Base-by-base conservation (phyloP, 2,888 invertebrate species). In the Drosophila aldrichi region DNA sequence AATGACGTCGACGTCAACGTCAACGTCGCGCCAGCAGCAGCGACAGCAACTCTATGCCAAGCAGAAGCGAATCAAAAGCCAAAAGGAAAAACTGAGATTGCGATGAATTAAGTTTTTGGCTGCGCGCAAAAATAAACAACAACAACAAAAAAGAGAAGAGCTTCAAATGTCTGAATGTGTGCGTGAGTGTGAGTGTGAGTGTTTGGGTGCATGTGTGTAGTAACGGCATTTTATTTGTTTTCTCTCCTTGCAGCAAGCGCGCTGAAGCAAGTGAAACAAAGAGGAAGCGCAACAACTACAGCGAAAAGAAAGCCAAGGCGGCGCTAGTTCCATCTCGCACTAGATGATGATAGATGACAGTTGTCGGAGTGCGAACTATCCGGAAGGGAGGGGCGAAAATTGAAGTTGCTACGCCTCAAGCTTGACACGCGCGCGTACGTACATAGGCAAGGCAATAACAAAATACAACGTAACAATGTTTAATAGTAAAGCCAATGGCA, bases 41-140 rank as follows among this genome's bases (percentile, higher is more conserved):
- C 36, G 16, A 16, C 36, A 36, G 36, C 65, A 56, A 57, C 58
- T 64, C 63, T 59, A 63, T 52, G 41, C 49, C 41, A 59, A 57
- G 58, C 55, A 68, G 70, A 56, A 62, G 74, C 85, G 85, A 82
- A 88, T 67, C 58, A 77, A 77, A 71, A 71, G 75, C 79, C 61
- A 79, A 85, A 82, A 85, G 88, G 57, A 82, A 82, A 82, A 84
- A 79, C 82, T 81, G 68, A 68, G 70, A 77, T 76, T 80, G 81
- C 77, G 70, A 75, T 82, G 82, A 88, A 88, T 88, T 88, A 86
- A 88, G 70, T 81, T 84, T 73, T 79, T 74, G 79, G 60, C 68
- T 69, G 77, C 65, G 75, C 75, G 70, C 74, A 69, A 70, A 72
- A 73, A 52, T 36, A n/a, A 63, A 48, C 60, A 46, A 41, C 63